Base-by-base conservation (phyloP, 2,113 vertebrate genomes). In the Fregata magnificens region DNA sequence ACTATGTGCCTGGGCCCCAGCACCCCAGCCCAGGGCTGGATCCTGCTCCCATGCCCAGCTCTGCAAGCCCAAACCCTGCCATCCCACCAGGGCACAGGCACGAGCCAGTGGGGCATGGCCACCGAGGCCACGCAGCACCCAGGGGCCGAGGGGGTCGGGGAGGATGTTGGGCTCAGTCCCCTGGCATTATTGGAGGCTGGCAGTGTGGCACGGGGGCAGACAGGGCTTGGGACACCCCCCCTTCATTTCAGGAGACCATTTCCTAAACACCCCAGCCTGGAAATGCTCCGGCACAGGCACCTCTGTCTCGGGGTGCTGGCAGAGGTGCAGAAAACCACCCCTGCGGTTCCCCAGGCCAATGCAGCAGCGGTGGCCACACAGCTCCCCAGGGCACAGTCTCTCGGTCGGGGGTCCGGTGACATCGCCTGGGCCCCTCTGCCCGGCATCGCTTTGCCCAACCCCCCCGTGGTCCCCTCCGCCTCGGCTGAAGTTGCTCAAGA, bases 401-500 rank as follows among this genome's bases (percentile, higher is more conserved):
- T 3, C 14, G 16, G 44, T 7, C 10, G 16, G 62, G 65, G 36
- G 10, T 19, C 61, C 9, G 20, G 40, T 10, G 36, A 2, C 56
- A 62, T n/a, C 2, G 1, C 38, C 16, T 19, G 63, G 4, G 2
- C 3, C 29, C 22, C 44, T 49, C 11, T 4, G 1, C 29, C 10
- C 25, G 4, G 16, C 47, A n/a, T 7, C 0, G 2, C 53, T 45
- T 49, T 26, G 21, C 13, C 45, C 62, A 4, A 47, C 90, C 29
- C 86, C 20, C 2, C 6, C 20, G 3, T 6, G 5, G 9, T 69
- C 81, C 70, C 61, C 63, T 42, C n/a, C 0, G 42, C 34, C 76
- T 1, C 22, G 15, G 44, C 42, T 74, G 82, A 67, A 28, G 62
- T 95, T 96, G 92, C 95, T 93, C 92, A 91, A 94, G 94, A 92